Evolutionary conservation across 2,888 invertebrate species (phyloP).

Genomic region (Tetranychus truncatus): DNA sequence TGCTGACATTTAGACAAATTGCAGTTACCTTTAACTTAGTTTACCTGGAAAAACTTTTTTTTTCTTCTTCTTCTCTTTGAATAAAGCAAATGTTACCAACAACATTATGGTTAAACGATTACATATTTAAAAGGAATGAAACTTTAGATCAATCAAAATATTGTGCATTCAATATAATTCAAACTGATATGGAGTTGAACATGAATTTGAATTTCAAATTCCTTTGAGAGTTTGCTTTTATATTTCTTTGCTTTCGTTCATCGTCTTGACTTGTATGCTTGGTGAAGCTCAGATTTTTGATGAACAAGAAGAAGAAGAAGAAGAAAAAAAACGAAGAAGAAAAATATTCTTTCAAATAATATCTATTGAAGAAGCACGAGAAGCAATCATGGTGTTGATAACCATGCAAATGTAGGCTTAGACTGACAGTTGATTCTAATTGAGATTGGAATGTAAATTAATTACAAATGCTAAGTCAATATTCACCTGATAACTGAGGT

Average conservation of each 20-base stretch:
- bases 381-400: not conserved
- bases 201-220: not conserved
- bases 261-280: not conserved
- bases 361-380: too few species aligned
- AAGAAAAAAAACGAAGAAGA: too few species aligned
- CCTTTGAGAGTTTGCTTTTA: not conserved
- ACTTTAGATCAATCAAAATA: not conserved
- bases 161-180: not conserved
- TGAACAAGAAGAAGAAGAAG: too few species aligned
- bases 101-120: not conserved
- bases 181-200: not conserved
- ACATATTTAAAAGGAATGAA: not conserved
- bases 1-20: not conserved
- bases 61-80: not conserved
- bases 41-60: not conserved
- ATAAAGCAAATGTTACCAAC: not conserved
- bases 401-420: not conserved
- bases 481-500: too few species aligned
- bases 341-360: too few species aligned
- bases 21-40: not conserved
- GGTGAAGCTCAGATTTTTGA: not conserved
- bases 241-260: not conserved
- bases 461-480: not conserved
- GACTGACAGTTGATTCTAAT: not conserved
- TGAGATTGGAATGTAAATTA: not conserved